These are phyloP conservation scores for Elysia crispata DNA, from an alignment of 2,888 invertebrate species.

Conservation along the genomic window DNA sequence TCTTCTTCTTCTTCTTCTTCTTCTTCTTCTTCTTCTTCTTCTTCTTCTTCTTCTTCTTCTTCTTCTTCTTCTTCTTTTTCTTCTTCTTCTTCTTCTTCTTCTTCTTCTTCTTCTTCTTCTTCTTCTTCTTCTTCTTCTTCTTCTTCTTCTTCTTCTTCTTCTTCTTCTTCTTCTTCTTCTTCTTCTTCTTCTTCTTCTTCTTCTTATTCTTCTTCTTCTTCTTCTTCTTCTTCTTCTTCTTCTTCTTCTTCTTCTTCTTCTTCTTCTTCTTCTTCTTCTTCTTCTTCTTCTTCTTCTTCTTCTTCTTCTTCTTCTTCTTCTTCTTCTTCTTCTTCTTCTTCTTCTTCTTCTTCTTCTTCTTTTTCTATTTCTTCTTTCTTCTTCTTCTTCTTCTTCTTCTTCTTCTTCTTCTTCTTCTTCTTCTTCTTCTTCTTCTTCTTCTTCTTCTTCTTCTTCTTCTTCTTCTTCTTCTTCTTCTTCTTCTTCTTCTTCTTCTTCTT, in stretches of 20 bases:
- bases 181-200: constrained; percentile 15
- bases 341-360: constrained; percentile 23
- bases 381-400: constrained; percentile 27
- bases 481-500: no score
- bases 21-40: background rate
- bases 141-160: no score
- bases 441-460: background rate
- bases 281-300: background rate
- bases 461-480: constrained; percentile 25
- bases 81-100: constrained; percentile 26
- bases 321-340: constrained; percentile 29
- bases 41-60: constrained; percentile 19
- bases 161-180: constrained; percentile 16
- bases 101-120: constrained; percentile 22
- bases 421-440: background rate
- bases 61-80: constrained; percentile 23
- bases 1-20: constrained; percentile 31
- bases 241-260: constrained; percentile 35
- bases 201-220: constrained; percentile 31
- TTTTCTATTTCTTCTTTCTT: constrained; percentile 12
- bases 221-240: constrained; percentile 21
- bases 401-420: constrained; percentile 33
- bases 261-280: constrained; percentile 12
- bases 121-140: no score
- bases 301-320: constrained; percentile 27